A percentile compares a stretch with the other conserved stretches of the same genome.
phyloP scores from a whole-genome alignment of 2,888 invertebrate species.

The Lottia gigantea region DNA sequence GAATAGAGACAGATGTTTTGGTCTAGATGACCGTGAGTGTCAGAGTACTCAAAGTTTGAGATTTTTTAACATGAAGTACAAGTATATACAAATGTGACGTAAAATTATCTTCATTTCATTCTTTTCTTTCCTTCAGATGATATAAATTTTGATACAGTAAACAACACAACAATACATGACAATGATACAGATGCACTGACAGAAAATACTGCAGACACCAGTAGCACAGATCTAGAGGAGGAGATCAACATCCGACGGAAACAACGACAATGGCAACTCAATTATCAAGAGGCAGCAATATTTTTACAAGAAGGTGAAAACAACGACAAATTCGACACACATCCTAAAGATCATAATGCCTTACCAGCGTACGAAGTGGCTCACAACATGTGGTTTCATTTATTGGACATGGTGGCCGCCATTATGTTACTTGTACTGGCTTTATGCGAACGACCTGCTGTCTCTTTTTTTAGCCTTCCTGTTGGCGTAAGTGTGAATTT shows the following conservation, averaged over 20 bases:
- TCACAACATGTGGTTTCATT: constrained; percentile 88
- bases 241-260: constrained; percentile 31
- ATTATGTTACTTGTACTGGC: constrained; percentile 81
- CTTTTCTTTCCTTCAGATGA: constrained; percentile 30
- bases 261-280: constrained; percentile 79
- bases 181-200: not conserved
- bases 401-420: constrained; percentile 82
- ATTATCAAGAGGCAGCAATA: constrained; percentile 89
- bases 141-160: constrained; percentile 43
- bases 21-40: too few relatives aligned
- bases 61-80: too few relatives aligned
- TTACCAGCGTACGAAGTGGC: constrained; percentile 87
- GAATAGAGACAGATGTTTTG: too few relatives aligned
- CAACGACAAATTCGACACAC: constrained; percentile 91
- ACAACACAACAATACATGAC: constrained; percentile 25
- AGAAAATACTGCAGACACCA: constrained; percentile 19
- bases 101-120: too few relatives aligned
- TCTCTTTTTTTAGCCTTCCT: constrained; percentile 77
- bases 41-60: too few relatives aligned
- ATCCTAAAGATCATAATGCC: constrained; percentile 84
- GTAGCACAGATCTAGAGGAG: constrained; percentile 17
- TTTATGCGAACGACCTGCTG: constrained; percentile 84
- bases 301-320: constrained; percentile 89
- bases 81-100: too few relatives aligned
- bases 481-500: constrained; percentile 58